Conservation (phyloP, 2,113 vertebrate species). For the Lepidothrix coronata region DNA sequence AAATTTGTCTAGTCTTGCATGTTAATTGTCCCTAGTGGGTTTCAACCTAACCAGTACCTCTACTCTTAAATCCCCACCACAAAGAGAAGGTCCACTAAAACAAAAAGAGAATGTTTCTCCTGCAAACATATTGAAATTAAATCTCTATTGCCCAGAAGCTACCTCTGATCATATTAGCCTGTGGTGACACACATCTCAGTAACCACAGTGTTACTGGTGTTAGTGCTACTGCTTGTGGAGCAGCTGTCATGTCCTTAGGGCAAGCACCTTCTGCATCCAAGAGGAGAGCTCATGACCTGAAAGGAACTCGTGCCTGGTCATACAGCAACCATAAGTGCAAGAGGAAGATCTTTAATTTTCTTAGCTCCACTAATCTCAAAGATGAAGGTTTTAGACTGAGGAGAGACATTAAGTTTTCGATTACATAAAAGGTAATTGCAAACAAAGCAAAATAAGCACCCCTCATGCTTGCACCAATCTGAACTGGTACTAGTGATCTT, state of each 20-base stretch:
- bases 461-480: neutral
- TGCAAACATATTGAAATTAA: neutral
- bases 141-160: neutral
- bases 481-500: neutral
- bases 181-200: neutral
- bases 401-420: neutral
- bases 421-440: neutral
- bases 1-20: neutral
- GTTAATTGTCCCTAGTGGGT: neutral
- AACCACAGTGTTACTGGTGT: neutral
- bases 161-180: neutral
- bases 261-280: neutral
- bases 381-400: neutral
- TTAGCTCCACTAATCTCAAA: neutral
- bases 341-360: neutral
- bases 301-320: neutral
- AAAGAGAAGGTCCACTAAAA: neutral
- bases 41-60: neutral
- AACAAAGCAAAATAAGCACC: neutral
- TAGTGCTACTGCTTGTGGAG: neutral
- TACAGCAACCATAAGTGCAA: neutral
- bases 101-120: neutral
- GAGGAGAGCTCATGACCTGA: neutral
- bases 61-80: neutral
- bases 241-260: neutral